These are phyloP conservation scores for Corydoras sp. DNA, from an alignment of 2,113 vertebrate genomes.

Conservation along the genomic window DNA sequence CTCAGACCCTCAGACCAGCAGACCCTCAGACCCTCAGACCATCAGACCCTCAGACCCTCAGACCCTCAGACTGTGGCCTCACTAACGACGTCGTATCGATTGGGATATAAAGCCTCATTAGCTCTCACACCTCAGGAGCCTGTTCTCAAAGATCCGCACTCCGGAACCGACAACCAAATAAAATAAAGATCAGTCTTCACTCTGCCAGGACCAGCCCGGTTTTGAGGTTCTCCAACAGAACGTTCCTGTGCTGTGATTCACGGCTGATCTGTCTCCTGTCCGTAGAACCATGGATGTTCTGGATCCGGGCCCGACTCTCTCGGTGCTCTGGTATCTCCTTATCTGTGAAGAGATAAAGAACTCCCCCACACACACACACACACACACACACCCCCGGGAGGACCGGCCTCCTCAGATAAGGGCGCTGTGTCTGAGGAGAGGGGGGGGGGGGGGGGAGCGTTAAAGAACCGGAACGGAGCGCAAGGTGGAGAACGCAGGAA, in stretches of 20 bases:
- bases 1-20: no score
- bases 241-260: no score
- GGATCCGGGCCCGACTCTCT: neutral
- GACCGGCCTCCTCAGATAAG: slow-evolving; percentile 16
- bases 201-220: no score
- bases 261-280: no score
- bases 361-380: no score
- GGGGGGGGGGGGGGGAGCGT: neutral
- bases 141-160: no score
- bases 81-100: slow-evolving; percentile 20
- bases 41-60: no score
- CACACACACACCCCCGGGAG: slow-evolving; percentile 21
- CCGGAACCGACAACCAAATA: no score
- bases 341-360: slow-evolving; percentile 20
- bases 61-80: neutral
- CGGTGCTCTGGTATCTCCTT: neutral
- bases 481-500: slow-evolving; percentile 27
- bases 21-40: no score
- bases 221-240: no score
- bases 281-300: no score
- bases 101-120: slow-evolving; percentile 12
- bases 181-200: no score
- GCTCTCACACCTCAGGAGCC: neutral
- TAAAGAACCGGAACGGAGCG: neutral
- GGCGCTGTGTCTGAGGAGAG: neutral